Percentiles rank a stretch among this genome's conserved stretches.
phyloP scores from a whole-genome alignment of 1,140 invertebrate species.

The Procambarus virginalis region DNA sequence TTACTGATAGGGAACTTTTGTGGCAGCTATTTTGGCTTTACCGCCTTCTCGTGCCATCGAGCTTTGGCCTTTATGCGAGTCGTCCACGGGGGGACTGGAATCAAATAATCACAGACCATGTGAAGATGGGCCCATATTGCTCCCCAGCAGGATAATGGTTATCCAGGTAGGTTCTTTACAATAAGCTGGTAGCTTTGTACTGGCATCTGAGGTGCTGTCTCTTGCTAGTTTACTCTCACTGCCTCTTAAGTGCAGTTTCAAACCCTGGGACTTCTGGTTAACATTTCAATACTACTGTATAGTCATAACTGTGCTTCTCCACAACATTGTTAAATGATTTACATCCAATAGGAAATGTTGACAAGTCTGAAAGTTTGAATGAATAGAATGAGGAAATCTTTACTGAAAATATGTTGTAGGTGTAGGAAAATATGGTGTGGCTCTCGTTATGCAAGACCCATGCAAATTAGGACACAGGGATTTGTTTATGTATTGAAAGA shows the following conservation, averaged over 20 bases:
- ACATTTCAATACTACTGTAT: no score
- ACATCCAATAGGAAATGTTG: no score
- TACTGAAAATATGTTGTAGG: no score
- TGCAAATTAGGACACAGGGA: no score
- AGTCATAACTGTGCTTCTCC: no score
- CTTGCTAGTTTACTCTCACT: not conserved
- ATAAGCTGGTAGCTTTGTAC: not conserved
- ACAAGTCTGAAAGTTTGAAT: no score
- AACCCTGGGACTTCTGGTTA: not conserved
- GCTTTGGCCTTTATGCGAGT: not conserved
- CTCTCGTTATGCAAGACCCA: no score
- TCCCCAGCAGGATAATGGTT: not conserved
- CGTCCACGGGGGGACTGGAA: not conserved
- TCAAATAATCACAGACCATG: not conserved
- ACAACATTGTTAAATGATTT: no score
- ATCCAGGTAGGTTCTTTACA: not conserved
- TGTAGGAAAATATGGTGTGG: no score
- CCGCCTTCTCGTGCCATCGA: not conserved
- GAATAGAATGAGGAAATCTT: no score
- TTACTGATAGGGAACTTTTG: conserved; percentile 1
- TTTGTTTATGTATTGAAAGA: no score
- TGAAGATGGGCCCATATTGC: not conserved
- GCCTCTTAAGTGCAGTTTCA: not conserved
- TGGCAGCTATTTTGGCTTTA: not conserved
- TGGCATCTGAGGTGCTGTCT: not conserved